phyloP scores from a whole-genome alignment of 2,797 vertebrate species.

The Diglossa cyanea region DNA sequence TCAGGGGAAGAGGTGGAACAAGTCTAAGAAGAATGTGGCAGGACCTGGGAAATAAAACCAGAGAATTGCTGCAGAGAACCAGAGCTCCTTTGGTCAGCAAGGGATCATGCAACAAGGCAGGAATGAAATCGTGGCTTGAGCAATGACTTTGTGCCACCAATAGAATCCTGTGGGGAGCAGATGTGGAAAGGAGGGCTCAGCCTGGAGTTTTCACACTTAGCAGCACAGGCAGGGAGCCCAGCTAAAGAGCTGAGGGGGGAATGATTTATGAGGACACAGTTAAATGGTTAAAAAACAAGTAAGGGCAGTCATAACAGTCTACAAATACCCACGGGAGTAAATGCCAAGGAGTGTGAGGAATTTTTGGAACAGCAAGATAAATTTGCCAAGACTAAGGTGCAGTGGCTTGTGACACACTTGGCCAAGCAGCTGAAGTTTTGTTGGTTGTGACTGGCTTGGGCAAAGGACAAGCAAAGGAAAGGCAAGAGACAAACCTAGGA shows the following conservation, averaged over 20 bases:
- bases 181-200: neutral
- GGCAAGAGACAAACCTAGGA: neutral
- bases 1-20: neutral
- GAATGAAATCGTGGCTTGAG: neutral
- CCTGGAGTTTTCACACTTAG: neutral
- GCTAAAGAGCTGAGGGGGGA: neutral
- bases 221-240: neutral
- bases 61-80: neutral
- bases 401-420: neutral
- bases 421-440: neutral
- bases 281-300: constrained; percentile 41
- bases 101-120: neutral
- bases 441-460: neutral
- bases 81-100: neutral
- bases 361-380: neutral
- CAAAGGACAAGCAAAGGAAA: neutral
- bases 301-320: constrained; percentile 47
- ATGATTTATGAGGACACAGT: constrained; percentile 33
- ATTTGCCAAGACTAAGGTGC: neutral
- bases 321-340: constrained; percentile 26
- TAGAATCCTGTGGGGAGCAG: neutral
- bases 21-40: neutral
- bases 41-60: neutral
- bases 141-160: neutral
- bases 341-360: neutral